Evolutionary conservation across 2,797 vertebrate species (phyloP), one percentile per base, ranked within the genome.

Genomic region (Onychomys leucogaster): DNA sequence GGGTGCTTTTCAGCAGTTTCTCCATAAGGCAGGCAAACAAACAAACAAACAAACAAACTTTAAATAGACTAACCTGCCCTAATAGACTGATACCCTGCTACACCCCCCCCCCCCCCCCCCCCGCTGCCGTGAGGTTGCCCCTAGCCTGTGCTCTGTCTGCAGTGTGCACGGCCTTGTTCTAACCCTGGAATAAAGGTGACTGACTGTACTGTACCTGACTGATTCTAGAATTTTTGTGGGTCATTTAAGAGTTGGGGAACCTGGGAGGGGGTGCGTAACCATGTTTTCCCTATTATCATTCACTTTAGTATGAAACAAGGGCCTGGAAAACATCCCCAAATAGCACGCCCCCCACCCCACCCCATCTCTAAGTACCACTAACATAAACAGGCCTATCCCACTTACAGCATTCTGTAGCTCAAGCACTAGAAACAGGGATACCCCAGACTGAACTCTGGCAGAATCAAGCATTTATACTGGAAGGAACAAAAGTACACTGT

Each of bases 161-260:
- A 93, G 96, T 93, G 77, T 98, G 97, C 97, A 97, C 95, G 59
- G 96, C 97, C 97, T 96, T 94, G 90, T 97, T 96, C 98, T 98
- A 97, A 98, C 96, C 96, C 96, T 93, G 86, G 97, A 98, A 98
- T 98, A 98, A 98, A 98, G 97, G 97, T 98, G 96, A 97, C 27
- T 98, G 97, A 98, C 41, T 97, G 88, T 96, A 96, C 80, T 96
- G 91, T 80, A 97, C 43, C 57, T 41, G 86, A 90, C 0, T 95
- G 81, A 94, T 75, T 96, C 76, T 71, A 94, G 25, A 86, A 82
- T 88, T 96, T 95, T 90, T 97, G 71, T 94, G 95, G 91, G 27
- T 69, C 67, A 76, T 37, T 61, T 2, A 52, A 14, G 63, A 80
- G 37, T 65, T 91, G 27, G 94, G 92, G 67, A 95, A 95, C 12